Percentiles rank a stretch among this genome's conserved stretches.
These are phyloP conservation scores for Ligdia adustata DNA, from an alignment of 2,888 invertebrate genomes.

Conservation along the genomic window DNA sequence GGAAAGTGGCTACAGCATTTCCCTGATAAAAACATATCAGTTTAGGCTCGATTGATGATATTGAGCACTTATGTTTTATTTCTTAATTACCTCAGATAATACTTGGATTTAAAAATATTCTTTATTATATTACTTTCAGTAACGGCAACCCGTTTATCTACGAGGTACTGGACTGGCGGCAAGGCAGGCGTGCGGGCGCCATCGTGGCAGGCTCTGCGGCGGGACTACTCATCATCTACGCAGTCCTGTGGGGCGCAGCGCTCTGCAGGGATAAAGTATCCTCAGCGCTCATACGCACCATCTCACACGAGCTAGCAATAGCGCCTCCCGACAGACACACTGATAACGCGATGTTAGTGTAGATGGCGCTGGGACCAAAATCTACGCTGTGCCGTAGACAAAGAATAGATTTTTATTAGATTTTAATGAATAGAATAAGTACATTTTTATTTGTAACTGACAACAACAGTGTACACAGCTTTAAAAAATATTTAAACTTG, in stretches of 20 bases:
- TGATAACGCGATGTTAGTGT: constrained; percentile 32
- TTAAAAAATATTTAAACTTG: no score
- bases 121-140: constrained; percentile 56
- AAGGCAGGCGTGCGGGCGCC: constrained; percentile 83
- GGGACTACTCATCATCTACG: constrained; percentile 56
- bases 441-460: no score
- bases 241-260: constrained; percentile 53
- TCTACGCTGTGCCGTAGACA: no score
- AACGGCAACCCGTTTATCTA: constrained; percentile 88
- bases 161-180: constrained; percentile 90
- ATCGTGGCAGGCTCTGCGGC: constrained; percentile 55
- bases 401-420: constrained; percentile 1
- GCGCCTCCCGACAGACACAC: constrained; percentile 50
- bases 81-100: no score
- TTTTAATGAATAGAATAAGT: neutral
- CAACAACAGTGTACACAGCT: no score
- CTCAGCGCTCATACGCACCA: constrained; percentile 50
- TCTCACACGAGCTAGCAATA: constrained; percentile 55
- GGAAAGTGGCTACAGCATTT: no score
- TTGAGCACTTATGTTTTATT: no score
- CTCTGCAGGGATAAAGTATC: constrained; percentile 60
- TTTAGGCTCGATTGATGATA: no score
- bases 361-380: constrained; percentile 9
- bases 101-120: no score
- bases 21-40: no score